Evolutionary conservation across 2,797 vertebrate species (phyloP).

Genomic region (Crenuchus spilurus): DNA sequence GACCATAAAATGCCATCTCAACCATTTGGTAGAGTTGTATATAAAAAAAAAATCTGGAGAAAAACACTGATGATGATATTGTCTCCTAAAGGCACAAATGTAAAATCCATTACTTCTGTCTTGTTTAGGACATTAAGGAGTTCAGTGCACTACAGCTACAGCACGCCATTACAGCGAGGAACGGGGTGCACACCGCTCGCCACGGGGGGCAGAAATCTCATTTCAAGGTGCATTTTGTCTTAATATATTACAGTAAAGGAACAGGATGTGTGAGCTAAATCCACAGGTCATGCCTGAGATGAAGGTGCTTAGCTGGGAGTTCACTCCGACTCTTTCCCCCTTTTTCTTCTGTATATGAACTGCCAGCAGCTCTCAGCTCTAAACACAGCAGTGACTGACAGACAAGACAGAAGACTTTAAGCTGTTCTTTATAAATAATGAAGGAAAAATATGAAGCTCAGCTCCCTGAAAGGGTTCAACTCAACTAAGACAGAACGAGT

Average conservation of each 20-base stretch:
- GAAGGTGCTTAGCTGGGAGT: constrained; percentile 1
- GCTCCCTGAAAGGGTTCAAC: not conserved
- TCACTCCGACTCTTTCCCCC: constrained; percentile 13
- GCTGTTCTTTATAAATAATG: constrained; percentile 6
- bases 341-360: constrained; percentile 12
- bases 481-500: not conserved
- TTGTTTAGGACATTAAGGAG: no score
- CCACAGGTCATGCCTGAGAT: constrained; percentile 14
- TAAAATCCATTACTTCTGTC: no score
- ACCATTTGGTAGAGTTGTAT: no score
- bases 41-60: no score
- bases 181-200: constrained; percentile 39
- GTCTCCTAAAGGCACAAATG: no score
- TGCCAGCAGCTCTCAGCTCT: constrained; percentile 2
- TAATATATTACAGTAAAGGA: constrained; percentile 41
- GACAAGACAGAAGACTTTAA: not conserved
- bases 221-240: constrained; percentile 67
- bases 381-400: constrained; percentile 16
- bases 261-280: constrained; percentile 34
- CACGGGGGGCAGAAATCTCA: constrained; percentile 49
- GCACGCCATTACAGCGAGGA: constrained; percentile 44
- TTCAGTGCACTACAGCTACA: not conserved
- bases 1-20: no score
- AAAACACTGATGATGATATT: no score
- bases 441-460: not conserved